Percentiles rank a stretch among this genome's conserved stretches.
These are phyloP conservation scores for Bombyx mandarina DNA, from an alignment of 1,140 invertebrate species.

Conservation along the genomic window DNA sequence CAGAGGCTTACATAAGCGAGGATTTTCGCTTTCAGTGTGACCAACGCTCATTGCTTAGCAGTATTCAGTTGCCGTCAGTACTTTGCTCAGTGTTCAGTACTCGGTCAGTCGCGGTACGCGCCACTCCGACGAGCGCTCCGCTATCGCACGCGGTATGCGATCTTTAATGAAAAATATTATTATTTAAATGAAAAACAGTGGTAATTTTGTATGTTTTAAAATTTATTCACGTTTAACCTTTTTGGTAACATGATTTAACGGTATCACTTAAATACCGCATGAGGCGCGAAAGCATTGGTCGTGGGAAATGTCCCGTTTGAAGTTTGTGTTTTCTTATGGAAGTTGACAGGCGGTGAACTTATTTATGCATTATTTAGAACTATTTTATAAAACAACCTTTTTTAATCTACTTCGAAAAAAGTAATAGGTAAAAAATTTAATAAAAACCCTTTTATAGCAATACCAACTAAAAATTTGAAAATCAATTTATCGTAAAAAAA, in stretches of 20 bases:
- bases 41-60: not conserved
- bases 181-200: conserved; percentile 10
- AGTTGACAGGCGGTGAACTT: not conserved
- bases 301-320: conserved; percentile 15
- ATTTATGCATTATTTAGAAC: not conserved
- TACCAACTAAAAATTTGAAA: too few species aligned
- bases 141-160: too few species aligned
- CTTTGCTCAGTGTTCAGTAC: not conserved
- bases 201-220: conserved; percentile 8
- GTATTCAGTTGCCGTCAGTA: not conserved
- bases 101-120: conserved; percentile 29
- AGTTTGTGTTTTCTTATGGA: conserved; percentile 13
- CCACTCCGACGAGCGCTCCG: conserved; percentile 10
- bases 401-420: too few species aligned
- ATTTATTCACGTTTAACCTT: not conserved
- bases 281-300: conserved; percentile 20
- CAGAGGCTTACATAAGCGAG: conserved; percentile 34
- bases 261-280: conserved; percentile 30
- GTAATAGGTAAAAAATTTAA: too few species aligned
- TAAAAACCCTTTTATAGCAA: too few species aligned
- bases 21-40: conserved; percentile 1
- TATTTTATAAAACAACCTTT: too few species aligned
- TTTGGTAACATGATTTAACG: conserved; percentile 1
- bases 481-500: too few species aligned
- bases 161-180: conserved; percentile 3